phyloP scores from a whole-genome alignment of 92 coral and sea anemone species.

The Zoanthus sansibaricus region DNA sequence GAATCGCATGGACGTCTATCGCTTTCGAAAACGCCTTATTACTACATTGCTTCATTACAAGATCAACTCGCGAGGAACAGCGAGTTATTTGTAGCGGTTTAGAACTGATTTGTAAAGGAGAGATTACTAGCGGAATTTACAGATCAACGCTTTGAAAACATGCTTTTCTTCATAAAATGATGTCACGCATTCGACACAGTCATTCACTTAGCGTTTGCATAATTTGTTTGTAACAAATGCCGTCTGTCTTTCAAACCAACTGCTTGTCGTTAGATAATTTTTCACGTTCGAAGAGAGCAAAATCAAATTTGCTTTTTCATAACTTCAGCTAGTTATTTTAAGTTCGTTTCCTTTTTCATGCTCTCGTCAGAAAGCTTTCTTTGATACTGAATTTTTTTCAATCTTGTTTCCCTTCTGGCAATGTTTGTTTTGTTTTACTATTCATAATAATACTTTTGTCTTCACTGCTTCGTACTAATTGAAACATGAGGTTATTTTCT shows the following conservation, averaged over 20 bases:
- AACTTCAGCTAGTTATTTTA: background rate
- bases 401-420: background rate
- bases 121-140: slow-evolving; percentile 5
- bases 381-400: background rate
- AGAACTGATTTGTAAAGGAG: background rate
- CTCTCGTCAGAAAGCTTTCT: background rate
- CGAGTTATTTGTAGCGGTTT: background rate
- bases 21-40: background rate
- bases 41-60: background rate
- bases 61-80: background rate
- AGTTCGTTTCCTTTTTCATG: background rate
- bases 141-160: background rate
- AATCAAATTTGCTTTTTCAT: background rate
- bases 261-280: background rate
- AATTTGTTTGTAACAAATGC: background rate
- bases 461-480: background rate
- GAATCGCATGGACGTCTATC: slow-evolving; percentile 16
- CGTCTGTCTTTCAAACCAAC: background rate
- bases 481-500: slow-evolving; percentile 25
- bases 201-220: background rate
- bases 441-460: background rate
- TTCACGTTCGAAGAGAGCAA: background rate
- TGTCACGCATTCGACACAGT: slow-evolving; percentile 31
- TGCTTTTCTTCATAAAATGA: background rate
- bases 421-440: slow-evolving; percentile 11